phyloP scores from a whole-genome alignment of 2,113 vertebrate genomes.

The Daubentonia madagascariensis region DNA sequence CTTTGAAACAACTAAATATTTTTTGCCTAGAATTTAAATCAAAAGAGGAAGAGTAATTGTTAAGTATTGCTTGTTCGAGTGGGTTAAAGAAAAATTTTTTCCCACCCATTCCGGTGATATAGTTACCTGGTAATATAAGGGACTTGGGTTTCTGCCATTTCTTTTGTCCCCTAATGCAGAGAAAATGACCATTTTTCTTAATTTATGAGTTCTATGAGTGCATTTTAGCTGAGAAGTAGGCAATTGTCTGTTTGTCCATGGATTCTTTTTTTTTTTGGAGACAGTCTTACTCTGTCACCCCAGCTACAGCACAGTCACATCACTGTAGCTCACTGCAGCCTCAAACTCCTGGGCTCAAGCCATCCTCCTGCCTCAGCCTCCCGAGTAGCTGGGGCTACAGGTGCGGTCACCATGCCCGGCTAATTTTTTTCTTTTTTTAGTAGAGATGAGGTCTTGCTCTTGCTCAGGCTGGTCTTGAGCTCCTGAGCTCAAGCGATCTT shows the following conservation, averaged over 20 bases:
- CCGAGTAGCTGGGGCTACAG: too few species aligned
- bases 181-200: background rate
- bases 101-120: background rate
- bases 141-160: background rate
- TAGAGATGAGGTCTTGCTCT: too few species aligned
- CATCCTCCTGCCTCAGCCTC: too few species aligned
- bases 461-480: too few species aligned
- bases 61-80: background rate
- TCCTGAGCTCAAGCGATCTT: too few species aligned
- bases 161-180: background rate
- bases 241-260: background rate
- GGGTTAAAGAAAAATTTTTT: background rate
- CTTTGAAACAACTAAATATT: background rate
- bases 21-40: background rate
- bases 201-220: background rate
- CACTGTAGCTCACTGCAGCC: too few species aligned
- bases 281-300: too few species aligned
- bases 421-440: too few species aligned
- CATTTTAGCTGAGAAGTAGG: background rate
- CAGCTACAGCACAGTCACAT: too few species aligned
- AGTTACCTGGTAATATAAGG: background rate
- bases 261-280: background rate
- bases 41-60: background rate
- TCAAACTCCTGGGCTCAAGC: too few species aligned
- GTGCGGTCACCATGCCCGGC: too few species aligned